phyloP scores from a whole-genome alignment of 2,113 vertebrate genomes.

The Podiceps cristatus region DNA sequence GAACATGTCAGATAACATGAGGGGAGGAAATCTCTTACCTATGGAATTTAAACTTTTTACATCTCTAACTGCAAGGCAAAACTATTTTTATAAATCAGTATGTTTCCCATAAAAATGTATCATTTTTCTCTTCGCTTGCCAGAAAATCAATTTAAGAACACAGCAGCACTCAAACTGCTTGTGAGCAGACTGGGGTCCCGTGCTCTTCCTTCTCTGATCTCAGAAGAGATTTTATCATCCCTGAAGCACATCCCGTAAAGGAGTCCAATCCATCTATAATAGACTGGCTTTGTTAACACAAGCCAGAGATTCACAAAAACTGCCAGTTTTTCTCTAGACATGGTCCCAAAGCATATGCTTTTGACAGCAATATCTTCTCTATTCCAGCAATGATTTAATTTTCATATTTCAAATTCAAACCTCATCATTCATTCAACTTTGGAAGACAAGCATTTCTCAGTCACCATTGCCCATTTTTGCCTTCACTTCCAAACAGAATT shows the following conservation, averaged over 20 bases:
- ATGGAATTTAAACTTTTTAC: not conserved
- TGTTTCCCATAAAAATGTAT: not conserved
- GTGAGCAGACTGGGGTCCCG: not conserved
- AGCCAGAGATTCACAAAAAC: not conserved
- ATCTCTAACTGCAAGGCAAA: not conserved
- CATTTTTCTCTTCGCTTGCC: not conserved
- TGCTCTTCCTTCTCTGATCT: not conserved
- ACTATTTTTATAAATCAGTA: not conserved
- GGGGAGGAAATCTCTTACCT: not conserved
- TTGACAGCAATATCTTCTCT: slow-evolving; percentile 9
- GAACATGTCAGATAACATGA: not conserved
- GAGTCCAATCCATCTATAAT: not conserved
- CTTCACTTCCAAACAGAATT: slow-evolving; percentile 1
- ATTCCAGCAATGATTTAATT: slow-evolving; percentile 15
- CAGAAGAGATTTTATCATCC: not conserved
- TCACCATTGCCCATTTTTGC: not conserved
- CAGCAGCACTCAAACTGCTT: not conserved
- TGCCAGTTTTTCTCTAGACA: not conserved
- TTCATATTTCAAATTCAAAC: not conserved
- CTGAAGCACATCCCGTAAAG: not conserved
- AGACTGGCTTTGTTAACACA: not conserved
- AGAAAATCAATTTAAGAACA: not conserved
- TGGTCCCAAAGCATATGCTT: not conserved
- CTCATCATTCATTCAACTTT: not conserved
- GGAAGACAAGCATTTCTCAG: not conserved